A percentile compares a stretch with the other conserved stretches of the same genome.
Evolutionary conservation across 2,113 vertebrate genomes (phyloP).

Genomic region (Hyla sarda): DNA sequence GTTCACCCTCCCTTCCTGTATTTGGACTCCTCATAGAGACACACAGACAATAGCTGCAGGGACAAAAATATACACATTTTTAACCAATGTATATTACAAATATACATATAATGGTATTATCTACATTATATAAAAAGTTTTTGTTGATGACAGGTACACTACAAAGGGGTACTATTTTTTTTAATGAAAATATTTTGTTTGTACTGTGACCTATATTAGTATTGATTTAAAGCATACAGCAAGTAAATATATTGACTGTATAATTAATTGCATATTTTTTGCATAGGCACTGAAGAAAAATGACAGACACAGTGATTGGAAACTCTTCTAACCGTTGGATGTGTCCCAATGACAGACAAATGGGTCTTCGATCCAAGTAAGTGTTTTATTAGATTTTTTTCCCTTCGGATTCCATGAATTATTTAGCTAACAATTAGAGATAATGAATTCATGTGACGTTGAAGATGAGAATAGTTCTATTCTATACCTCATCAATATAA

Average conservation of each 20-base stretch:
- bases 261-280: constrained; percentile 36
- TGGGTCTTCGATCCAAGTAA: constrained; percentile 82
- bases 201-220: not conserved
- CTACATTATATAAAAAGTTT: too few species aligned
- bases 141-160: too few species aligned
- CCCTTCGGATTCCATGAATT: not conserved
- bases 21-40: too few species aligned
- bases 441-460: not conserved
- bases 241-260: not conserved
- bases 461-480: not conserved
- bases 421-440: not conserved
- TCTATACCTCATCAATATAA: not conserved
- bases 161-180: too few species aligned
- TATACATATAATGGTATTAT: too few species aligned
- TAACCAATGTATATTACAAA: too few species aligned
- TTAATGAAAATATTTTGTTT: too few species aligned
- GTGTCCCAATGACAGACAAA: constrained; percentile 82
- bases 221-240: not conserved
- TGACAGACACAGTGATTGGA: constrained; percentile 89
- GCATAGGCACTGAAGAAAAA: constrained; percentile 64
- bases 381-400: constrained; percentile 38
- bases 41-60: too few species aligned
- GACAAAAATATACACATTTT: too few species aligned
- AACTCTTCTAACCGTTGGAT: constrained; percentile 83
- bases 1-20: too few species aligned